Evolutionary conservation across 2,113 vertebrate genomes (phyloP).

Genomic region (Rhabdornis inornatus): DNA sequence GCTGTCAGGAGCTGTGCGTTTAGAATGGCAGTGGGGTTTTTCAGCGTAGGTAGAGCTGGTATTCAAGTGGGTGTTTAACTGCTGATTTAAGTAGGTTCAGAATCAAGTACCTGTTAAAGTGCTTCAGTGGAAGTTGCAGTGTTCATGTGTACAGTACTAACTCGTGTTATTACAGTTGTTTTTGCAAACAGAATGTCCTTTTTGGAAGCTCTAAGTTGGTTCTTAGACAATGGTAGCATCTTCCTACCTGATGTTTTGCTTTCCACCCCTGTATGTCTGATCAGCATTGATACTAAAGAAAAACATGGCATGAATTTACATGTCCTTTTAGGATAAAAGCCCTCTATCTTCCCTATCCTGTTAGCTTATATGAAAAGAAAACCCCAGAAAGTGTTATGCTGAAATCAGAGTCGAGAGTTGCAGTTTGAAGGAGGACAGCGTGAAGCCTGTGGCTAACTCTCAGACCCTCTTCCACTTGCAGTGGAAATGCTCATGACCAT

Average conservation of each 20-base stretch:
- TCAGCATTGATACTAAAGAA: not conserved
- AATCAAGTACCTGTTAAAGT: not conserved
- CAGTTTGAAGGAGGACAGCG: not conserved
- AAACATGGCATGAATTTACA: rapidly evolving
- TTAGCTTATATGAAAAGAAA: not conserved
- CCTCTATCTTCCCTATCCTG: rapidly evolving
- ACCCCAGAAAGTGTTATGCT: rapidly evolving
- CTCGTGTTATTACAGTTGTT: not conserved
- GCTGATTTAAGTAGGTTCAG: not conserved
- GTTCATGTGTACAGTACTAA: rapidly evolving
- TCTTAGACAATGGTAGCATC: rapidly evolving
- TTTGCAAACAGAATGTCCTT: rapidly evolving
- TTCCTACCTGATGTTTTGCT: not conserved
- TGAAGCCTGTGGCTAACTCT: not conserved
- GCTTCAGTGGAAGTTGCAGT: not conserved
- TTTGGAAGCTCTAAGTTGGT: not conserved
- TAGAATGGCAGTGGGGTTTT: not conserved
- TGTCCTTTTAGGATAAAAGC: not conserved
- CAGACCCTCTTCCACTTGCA: too few relatives aligned
- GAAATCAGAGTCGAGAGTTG: not conserved
- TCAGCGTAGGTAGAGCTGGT: not conserved
- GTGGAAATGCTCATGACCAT: rapidly evolving
- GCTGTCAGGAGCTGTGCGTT: rapidly evolving
- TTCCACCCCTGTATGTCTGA: rapidly evolving
- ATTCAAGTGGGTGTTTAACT: not conserved